phyloP scores from a whole-genome alignment of 1,140 invertebrate genomes.

The Ostrea edulis region DNA sequence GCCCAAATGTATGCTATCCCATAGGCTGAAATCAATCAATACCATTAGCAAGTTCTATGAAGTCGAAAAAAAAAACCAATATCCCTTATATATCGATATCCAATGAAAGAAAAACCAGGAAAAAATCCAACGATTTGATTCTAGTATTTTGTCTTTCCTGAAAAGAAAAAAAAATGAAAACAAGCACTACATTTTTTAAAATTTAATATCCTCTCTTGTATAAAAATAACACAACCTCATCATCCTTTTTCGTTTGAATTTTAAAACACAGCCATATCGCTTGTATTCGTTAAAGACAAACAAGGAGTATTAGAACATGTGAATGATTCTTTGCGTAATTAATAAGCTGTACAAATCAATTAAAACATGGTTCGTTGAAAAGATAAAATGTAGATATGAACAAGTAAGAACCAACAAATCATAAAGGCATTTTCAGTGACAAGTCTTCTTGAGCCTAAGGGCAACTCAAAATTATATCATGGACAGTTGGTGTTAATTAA shows the following conservation, averaged over 20 bases:
- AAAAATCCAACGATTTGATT: too few relatives aligned
- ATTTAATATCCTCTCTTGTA: constrained; percentile 33
- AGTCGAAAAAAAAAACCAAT: too few relatives aligned
- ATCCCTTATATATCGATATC: too few relatives aligned
- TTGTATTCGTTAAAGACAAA: constrained; percentile 35
- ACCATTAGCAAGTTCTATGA: too few relatives aligned
- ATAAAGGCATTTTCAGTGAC: neutral
- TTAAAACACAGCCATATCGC: constrained; percentile 30
- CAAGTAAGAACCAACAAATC: neutral
- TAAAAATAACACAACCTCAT: constrained; percentile 30
- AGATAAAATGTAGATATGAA: neutral
- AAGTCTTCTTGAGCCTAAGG: neutral
- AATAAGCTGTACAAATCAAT: neutral
- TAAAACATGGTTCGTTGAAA: neutral
- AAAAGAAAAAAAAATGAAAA: neutral
- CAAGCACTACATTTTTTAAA: neutral
- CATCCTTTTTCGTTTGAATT: neutral
- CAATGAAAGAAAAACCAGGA: too few relatives aligned
- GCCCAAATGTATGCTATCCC: too few relatives aligned
- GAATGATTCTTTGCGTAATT: constrained; percentile 1
- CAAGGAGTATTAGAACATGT: constrained; percentile 12
- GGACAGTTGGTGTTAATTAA: neutral
- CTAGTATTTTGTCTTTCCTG: too few relatives aligned
- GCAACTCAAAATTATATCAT: neutral
- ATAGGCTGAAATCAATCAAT: too few relatives aligned